Conservation (phyloP, 2,113 vertebrate genomes). For the Cavia porcellus region DNA sequence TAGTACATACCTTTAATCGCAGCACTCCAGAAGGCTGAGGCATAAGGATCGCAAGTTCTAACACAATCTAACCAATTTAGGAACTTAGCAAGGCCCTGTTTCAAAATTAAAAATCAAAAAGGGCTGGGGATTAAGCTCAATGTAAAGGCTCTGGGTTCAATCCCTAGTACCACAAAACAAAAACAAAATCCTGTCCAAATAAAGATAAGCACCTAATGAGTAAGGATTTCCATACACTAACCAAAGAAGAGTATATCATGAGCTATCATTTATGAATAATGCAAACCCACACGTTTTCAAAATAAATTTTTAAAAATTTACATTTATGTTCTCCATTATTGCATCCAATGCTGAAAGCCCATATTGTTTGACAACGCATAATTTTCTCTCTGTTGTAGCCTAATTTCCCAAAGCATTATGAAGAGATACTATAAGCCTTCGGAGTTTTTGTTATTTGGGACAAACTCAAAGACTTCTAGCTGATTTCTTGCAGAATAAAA, state of each 20-base stretch:
- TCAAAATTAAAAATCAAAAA: background rate
- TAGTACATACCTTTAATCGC: background rate
- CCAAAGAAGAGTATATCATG: background rate
- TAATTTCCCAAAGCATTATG: background rate
- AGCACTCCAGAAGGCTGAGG: background rate
- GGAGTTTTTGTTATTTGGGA: background rate
- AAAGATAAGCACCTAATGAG: slow-evolving; percentile 6
- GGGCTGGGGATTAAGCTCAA: background rate
- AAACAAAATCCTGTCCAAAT: background rate
- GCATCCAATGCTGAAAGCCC: background rate
- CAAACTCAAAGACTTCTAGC: background rate
- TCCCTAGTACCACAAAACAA: background rate
- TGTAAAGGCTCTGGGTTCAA: background rate
- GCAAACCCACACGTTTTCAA: background rate
- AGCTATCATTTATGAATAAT: slow-evolving; percentile 1
- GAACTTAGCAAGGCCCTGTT: background rate
- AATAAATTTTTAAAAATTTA: slow-evolving; percentile 11
- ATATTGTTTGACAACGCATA: background rate
- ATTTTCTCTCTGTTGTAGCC: background rate
- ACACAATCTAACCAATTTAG: background rate
- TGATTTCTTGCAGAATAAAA: background rate
- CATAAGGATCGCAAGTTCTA: background rate
- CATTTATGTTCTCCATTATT: background rate
- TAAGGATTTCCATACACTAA: background rate
- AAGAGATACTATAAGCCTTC: background rate